A percentile compares a stretch with the other conserved stretches of the same genome.
phyloP scores from a whole-genome alignment of 1,140 invertebrate species.

The Drosophila micromelanica region DNA sequence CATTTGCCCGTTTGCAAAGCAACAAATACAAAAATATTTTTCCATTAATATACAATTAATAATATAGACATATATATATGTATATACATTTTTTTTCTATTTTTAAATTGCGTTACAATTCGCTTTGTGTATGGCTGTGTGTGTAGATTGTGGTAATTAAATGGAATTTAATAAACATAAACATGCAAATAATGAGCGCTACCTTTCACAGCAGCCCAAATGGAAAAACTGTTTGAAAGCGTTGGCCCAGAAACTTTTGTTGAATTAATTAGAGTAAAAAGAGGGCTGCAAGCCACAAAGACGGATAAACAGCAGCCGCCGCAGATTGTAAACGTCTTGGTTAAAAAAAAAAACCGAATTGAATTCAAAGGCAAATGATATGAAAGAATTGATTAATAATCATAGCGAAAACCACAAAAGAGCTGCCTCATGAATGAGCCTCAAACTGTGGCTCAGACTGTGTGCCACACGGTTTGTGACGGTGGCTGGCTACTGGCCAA shows the following conservation, averaged over 20 bases:
- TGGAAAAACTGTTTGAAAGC: constrained; percentile 65
- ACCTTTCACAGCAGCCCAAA: constrained; percentile 68
- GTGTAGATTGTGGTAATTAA: constrained; percentile 72
- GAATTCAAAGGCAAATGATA: constrained; percentile 79
- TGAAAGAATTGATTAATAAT: constrained; percentile 83
- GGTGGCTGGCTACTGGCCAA: constrained; percentile 44
- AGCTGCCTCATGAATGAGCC: constrained; percentile 46
- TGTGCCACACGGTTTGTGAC: constrained; percentile 1
- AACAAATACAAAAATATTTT: constrained; percentile 51
- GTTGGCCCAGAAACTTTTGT: constrained; percentile 78
- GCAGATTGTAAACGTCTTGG: constrained; percentile 60
- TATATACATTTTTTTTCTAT: constrained; percentile 19
- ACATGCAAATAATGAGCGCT: constrained; percentile 75
- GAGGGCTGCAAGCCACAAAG: constrained; percentile 31
- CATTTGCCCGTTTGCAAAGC: constrained; percentile 56
- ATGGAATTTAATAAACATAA: constrained; percentile 82
- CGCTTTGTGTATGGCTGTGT: constrained; percentile 15
- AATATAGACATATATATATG: background rate
- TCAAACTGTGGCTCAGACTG: constrained; percentile 40
- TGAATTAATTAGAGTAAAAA: constrained; percentile 81
- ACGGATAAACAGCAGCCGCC: constrained; percentile 33
- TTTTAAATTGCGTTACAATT: constrained; percentile 50
- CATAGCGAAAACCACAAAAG: constrained; percentile 82
- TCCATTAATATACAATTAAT: constrained; percentile 73
- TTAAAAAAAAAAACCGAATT: constrained; percentile 63